These are phyloP conservation scores for Lepus americanus DNA, from an alignment of 2,113 vertebrate species.

Conservation along the genomic window DNA sequence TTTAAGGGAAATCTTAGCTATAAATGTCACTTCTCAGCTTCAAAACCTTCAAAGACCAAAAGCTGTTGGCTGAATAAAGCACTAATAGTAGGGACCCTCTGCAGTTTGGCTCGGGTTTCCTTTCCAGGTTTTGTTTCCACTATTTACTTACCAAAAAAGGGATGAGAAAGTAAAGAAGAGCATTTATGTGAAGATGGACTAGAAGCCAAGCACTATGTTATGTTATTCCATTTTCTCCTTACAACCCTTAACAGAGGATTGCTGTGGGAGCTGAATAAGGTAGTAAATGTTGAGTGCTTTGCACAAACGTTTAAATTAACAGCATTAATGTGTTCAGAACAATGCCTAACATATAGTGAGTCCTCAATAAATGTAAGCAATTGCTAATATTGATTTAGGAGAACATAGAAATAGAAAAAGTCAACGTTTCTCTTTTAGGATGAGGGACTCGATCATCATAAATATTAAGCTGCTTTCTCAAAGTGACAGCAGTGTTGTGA, in stretches of 20 bases:
- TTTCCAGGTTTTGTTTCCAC: neutral
- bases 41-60: conserved; percentile 57
- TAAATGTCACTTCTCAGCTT: conserved; percentile 39
- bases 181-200: neutral
- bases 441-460: neutral
- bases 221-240: neutral
- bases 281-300: neutral
- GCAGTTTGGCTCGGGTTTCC: neutral
- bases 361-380: neutral
- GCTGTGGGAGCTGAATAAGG: neutral
- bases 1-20: conserved; percentile 56
- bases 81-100: neutral
- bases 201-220: neutral
- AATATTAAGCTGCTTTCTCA: neutral
- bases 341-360: neutral
- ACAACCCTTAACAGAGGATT: neutral
- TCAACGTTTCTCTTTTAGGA: neutral
- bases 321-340: neutral
- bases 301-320: neutral
- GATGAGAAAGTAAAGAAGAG: neutral
- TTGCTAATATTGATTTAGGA: neutral
- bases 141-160: neutral
- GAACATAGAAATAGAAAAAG: neutral
- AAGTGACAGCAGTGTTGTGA: neutral
- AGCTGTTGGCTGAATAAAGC: neutral